These are phyloP conservation scores for Lepilemur septentrionalis DNA, from an alignment of 2,797 vertebrate species.

Conservation along the genomic window DNA sequence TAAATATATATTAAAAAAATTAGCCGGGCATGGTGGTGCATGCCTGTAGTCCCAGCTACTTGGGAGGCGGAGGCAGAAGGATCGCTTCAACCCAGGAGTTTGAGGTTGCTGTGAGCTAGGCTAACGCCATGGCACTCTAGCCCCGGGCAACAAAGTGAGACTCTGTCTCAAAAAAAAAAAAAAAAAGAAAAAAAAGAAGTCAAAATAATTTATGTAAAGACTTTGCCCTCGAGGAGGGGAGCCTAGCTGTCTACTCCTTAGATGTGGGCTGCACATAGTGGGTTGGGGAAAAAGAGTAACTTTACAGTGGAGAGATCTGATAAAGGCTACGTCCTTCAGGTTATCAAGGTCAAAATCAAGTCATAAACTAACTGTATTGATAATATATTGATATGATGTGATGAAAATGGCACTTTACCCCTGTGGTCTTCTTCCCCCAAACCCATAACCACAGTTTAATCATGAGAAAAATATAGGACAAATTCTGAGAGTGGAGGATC, in stretches of 20 bases:
- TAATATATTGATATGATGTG: neutral
- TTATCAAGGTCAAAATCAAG: neutral
- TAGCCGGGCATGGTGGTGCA: too few relatives aligned
- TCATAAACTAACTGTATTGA: neutral
- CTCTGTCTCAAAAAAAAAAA: too few relatives aligned
- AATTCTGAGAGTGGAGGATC: neutral
- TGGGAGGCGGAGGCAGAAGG: too few relatives aligned
- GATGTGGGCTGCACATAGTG: neutral
- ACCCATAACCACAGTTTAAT: neutral
- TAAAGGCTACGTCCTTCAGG: neutral
- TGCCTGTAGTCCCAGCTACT: too few relatives aligned
- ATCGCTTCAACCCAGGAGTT: too few relatives aligned
- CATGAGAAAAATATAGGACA: neutral
- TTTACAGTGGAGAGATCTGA: neutral
- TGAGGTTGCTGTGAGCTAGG: too few relatives aligned
- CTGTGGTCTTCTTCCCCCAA: neutral
- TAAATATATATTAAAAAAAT: too few relatives aligned
- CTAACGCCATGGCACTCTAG: too few relatives aligned
- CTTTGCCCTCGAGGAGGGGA: neutral
- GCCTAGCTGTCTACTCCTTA: neutral
- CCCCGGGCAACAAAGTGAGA: too few relatives aligned
- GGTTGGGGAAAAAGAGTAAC: neutral
- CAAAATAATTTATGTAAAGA: neutral
- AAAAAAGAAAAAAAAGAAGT: too few relatives aligned
- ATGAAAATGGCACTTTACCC: neutral